A percentile compares a stretch with the other conserved stretches of the same genome.
These are phyloP conservation scores for Heptranchias perlo DNA, from an alignment of 2,113 vertebrate species.

Conservation along the genomic window DNA sequence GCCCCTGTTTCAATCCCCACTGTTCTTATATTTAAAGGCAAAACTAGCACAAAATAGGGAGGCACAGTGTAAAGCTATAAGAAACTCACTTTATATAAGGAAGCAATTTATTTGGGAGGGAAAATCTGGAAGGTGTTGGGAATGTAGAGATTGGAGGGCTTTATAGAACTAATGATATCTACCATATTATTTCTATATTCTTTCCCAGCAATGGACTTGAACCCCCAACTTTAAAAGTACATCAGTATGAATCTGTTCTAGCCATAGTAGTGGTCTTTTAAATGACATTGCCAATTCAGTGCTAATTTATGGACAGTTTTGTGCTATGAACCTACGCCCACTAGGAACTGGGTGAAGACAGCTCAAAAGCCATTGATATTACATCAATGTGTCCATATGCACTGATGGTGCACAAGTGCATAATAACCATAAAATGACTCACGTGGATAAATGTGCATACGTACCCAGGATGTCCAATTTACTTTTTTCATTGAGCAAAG, in stretches of 20 bases:
- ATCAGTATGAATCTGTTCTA: background rate
- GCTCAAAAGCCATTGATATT: background rate
- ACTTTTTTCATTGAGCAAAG: background rate
- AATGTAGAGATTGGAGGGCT: too few relatives aligned
- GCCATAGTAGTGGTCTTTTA: background rate
- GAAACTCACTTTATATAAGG: too few relatives aligned
- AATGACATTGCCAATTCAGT: constrained; percentile 5
- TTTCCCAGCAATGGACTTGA: background rate
- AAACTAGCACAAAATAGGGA: too few relatives aligned
- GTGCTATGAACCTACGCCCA: background rate
- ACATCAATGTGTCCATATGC: background rate
- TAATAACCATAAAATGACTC: too few relatives aligned
- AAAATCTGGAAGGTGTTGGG: too few relatives aligned
- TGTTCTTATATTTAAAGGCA: too few relatives aligned
- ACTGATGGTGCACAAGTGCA: too few relatives aligned
- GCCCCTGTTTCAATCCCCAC: too few relatives aligned
- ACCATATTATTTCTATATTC: background rate
- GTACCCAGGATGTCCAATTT: background rate
- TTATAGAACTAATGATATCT: too few relatives aligned
- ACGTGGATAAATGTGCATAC: too few relatives aligned
- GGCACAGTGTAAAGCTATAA: too few relatives aligned
- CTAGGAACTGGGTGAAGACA: background rate
- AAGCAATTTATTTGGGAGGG: too few relatives aligned
- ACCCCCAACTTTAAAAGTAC: background rate
- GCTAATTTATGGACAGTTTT: background rate